Evolutionary conservation across 1,140 invertebrate genomes (phyloP), one percentile per base, ranked within the genome.

Genomic region (Himalopsyche phryganea): DNA sequence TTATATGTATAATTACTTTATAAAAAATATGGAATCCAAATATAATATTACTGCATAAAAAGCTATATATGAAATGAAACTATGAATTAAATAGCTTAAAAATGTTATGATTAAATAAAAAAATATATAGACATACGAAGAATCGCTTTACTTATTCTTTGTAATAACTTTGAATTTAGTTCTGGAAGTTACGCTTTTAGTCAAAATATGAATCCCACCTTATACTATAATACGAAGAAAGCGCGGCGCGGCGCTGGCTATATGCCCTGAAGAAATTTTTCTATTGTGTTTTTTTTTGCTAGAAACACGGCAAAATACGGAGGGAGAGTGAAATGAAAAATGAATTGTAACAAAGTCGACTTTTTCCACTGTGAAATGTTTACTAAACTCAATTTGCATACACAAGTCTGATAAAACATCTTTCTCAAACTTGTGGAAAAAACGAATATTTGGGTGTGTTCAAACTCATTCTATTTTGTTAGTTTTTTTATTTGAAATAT

Each of bases 301-400:
- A 28, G 23, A 5, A 28, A 28, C 23, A 51, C 14, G 6, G 15
- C 17, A 40, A 23, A 53, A 60, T 41, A 45, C 6, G 38, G 18
- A 40, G 50, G 54, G 60, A 49, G 55, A 50, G 23, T 35, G 58
- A 60, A 63, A 64, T 64, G 62, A 64, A 58, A 64, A 60, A 64
- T 64, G 62, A 64, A 64, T 64, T 60, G 62, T 58, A 60, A 64
- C 58, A 64, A 64, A 64, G 62, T 60, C 53, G 62, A 61, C 58
- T 64, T 50, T 33, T 52, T 53, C 36, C 58, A 60, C 58, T 57
- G 53, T 44, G 62, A 64, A 64, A 64, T 64, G 50, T 64, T 64
- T 60, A 58, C 57, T 58, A 64, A 63, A 64, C 62, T 64, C 62
- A 58, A 64, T 64, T 64, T 64, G 58, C 62, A 61, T 64, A 53